Evolutionary conservation across 2,888 invertebrate species (phyloP).

Genomic region (Apodemia hepburni): DNA sequence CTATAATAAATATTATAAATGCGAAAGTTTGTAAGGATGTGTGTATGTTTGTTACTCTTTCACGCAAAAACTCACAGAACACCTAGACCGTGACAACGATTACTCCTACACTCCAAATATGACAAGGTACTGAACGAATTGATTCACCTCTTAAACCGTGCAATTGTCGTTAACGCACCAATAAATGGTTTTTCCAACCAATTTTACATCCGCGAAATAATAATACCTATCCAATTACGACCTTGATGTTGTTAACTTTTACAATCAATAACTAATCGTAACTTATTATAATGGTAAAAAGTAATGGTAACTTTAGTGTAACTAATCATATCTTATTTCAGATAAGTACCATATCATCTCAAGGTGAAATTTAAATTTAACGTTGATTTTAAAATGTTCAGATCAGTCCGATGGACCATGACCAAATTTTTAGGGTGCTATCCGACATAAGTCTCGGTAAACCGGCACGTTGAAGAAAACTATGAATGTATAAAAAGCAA

Average conservation of each 20-base stretch:
- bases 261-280: slow-evolving; percentile 2
- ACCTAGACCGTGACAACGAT: slow-evolving; percentile 54
- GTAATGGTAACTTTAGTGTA: background rate
- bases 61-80: slow-evolving; percentile 37
- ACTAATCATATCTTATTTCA: background rate
- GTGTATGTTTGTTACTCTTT: too few species aligned
- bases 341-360: background rate
- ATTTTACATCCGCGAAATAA: slow-evolving; percentile 31
- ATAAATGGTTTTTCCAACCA: slow-evolving; percentile 32
- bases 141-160: slow-evolving; percentile 53
- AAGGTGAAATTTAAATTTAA: background rate
- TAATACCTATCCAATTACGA: slow-evolving; percentile 17
- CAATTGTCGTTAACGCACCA: slow-evolving; percentile 43
- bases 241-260: slow-evolving; percentile 6
- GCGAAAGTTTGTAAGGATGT: too few species aligned
- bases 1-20: too few species aligned
- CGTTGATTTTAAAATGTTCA: too few species aligned
- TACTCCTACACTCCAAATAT: slow-evolving; percentile 50
- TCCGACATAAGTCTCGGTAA: too few species aligned
- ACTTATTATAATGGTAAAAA: background rate
- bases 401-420: too few species aligned
- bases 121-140: slow-evolving; percentile 62
- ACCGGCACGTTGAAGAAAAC: too few species aligned
- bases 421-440: too few species aligned
- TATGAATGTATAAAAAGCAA: too few species aligned